phyloP scores from a whole-genome alignment of 1,140 invertebrate genomes.

The Apolygus lucorum region DNA sequence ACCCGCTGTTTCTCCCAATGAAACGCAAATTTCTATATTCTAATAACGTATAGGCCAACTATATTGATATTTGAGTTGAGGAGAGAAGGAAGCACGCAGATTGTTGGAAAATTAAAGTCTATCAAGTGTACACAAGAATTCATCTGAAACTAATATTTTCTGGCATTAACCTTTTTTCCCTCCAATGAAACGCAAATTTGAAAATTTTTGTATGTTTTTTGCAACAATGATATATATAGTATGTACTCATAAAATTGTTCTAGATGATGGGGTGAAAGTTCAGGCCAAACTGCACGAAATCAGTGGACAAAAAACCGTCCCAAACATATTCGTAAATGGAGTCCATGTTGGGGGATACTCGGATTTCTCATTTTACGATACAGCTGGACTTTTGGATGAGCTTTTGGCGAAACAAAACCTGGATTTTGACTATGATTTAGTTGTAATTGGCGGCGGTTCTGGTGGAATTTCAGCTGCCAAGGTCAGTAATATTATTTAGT shows the following conservation, averaged over 20 bases:
- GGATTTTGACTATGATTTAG: conserved; percentile 52
- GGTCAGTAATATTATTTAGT: too few relatives aligned
- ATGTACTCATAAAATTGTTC: conserved; percentile 38
- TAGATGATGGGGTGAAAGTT: conserved; percentile 62
- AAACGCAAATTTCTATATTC: too few relatives aligned
- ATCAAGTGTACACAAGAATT: too few relatives aligned
- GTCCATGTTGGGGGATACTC: conserved; percentile 72
- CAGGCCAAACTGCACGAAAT: conserved; percentile 67
- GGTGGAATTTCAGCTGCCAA: conserved; percentile 55
- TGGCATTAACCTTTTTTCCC: too few relatives aligned
- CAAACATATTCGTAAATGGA: conserved; percentile 81
- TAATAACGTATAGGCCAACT: too few relatives aligned
- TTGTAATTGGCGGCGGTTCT: conserved; percentile 59
- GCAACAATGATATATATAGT: not conserved
- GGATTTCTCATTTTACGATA: not conserved
- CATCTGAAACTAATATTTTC: too few relatives aligned
- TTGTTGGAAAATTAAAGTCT: not conserved
- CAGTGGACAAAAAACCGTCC: conserved; percentile 78
- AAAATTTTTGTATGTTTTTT: not conserved
- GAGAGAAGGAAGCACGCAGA: conserved; percentile 50
- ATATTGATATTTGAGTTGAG: conserved; percentile 39
- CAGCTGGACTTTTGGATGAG: not conserved
- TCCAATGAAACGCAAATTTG: not conserved
- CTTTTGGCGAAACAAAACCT: not conserved
- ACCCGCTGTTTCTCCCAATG: too few relatives aligned